Base-by-base conservation (phyloP, 2,888 invertebrate species). In the Nephrocerus scutellatus region DNA sequence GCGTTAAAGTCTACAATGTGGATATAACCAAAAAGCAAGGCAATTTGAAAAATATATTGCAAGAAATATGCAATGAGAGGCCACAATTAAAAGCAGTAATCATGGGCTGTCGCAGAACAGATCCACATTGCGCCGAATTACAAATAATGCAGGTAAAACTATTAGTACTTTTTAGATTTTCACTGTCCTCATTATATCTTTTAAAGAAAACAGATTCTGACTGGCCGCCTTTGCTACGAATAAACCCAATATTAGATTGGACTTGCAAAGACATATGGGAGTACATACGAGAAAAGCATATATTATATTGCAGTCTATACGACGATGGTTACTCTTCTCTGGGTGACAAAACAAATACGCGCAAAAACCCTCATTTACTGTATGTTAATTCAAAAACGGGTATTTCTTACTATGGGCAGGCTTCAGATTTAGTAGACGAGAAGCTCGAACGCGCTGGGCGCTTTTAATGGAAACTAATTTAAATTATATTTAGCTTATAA, bases 241-340 rank as follows among this genome's bases (percentile, higher is more conserved):
- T 95, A 5, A 88, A 80, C 57, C 96, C 96, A 0, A 69, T 97
- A 12, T 71, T 97, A n/a, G 80, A 90, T 54, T 97, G 96, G 96
- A 76, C 75, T 8, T 96, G 92, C 63, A 76, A 77, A 18, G 84
- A 95, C 58, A 80, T 98, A 43, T 98, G 98, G 98, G 74, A 77
- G 39, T 93, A 92, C 59, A 74, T 97, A 5, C 68, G 85, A 15
- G 72, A 75, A 28, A 74, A 84, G 35, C 73, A 79, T 42, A 80
- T 97, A 39, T 87, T 92, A 15, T 98, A 96, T 62, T 98, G 97
- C 63, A 72, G 74, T 22, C 72, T 98, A 0, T 98, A 98, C 63
- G 85, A 96, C 62, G 68, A 74, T 60, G 97, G 97, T 25, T 92
- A 84, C 62, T 92, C 93, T 0, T 95, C 93, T 19, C 73, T 95